A percentile compares a stretch with the other conserved stretches of the same genome.
Evolutionary conservation across 1,140 invertebrate species (phyloP).

Genomic region (Pachyrhynchus sulphureomaculatus): DNA sequence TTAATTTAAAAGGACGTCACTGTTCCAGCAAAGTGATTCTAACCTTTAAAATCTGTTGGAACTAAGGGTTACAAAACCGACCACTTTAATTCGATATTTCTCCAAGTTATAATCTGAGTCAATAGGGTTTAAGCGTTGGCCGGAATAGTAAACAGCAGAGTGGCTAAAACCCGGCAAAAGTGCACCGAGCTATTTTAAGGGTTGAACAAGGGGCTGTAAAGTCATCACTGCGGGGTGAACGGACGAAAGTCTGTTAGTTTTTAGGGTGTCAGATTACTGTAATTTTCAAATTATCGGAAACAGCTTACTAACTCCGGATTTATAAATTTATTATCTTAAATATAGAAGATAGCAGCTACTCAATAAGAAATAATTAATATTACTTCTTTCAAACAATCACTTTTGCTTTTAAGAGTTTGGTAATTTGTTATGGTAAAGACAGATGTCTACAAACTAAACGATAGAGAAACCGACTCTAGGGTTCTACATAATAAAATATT

Average conservation of each 20-base stretch:
- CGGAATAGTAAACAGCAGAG: slow-evolving; percentile 17
- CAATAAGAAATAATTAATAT: too few relatives aligned
- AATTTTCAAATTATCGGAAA: too few relatives aligned
- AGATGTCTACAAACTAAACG: too few relatives aligned
- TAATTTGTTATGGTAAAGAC: too few relatives aligned
- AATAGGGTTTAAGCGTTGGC: slow-evolving; percentile 3
- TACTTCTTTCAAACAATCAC: too few relatives aligned
- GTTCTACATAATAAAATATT: too few relatives aligned
- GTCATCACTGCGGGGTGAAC: slow-evolving; percentile 16
- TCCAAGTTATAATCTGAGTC: slow-evolving; percentile 17
- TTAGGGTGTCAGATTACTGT: not conserved
- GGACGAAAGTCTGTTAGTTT: not conserved
- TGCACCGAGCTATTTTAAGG: slow-evolving; percentile 12
- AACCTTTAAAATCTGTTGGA: not conserved
- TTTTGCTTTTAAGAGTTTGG: too few relatives aligned
- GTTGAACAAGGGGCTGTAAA: slow-evolving; percentile 16
- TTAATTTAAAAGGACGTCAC: not conserved
- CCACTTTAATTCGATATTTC: not conserved
- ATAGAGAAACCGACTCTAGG: too few relatives aligned
- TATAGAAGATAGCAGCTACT: too few relatives aligned
- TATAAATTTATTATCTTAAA: not conserved
- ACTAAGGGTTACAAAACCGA: not conserved
- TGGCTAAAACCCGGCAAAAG: slow-evolving; percentile 9
- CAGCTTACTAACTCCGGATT: not conserved
- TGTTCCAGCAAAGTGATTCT: too few relatives aligned